Evolutionary conservation across 2,888 invertebrate species (phyloP), one percentile per base, ranked within the genome.

Genomic region (Neocrepidodera transversa): DNA sequence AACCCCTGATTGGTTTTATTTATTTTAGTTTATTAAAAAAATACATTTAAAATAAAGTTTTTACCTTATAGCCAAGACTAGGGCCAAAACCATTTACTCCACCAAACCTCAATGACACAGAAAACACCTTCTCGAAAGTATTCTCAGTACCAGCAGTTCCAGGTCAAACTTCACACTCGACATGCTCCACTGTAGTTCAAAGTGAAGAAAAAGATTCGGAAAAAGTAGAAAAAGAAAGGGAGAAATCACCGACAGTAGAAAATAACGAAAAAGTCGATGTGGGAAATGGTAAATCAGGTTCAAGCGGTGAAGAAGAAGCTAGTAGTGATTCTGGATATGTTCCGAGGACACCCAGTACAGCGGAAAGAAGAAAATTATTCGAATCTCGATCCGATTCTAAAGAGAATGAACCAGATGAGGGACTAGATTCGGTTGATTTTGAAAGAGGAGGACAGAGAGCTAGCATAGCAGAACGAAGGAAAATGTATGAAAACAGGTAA

Each of bases 51-150:
- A 23, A 23, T 23, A n/a, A n/a, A n/a, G n/a, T n/a, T n/a, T n/a
- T n/a, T n/a, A 23, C 23, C 2, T 65, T 72, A 69, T 81, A 93
- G 93, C 92, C 92, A 40, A 87, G 92, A 17, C 83, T 93, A 43
- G 93, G 93, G 1, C 93, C 93, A 32, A 93, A 92, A 77, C 92
- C 92, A 18, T 93, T 93, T 78, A 91, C 92, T 6, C 89, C 91
- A 36, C 88, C 90, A 26, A 84, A 89, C 2, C 83, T 86, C 59
- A 86, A 83, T 70, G 90, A 89, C 56, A 88, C 90, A 69, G 90
- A 91, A 71, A 88, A 68, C 45, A 62, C 67, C 3, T 91, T 92
- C 72, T 91, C 91, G 76, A 90, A 91, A 75, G 90, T 92, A 17
- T 92, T 92, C 77, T 88, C 89, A 0, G 92, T 92, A 5, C 92